Conservation (phyloP, 2,797 vertebrate genomes). For the Phataginus tricuspis region DNA sequence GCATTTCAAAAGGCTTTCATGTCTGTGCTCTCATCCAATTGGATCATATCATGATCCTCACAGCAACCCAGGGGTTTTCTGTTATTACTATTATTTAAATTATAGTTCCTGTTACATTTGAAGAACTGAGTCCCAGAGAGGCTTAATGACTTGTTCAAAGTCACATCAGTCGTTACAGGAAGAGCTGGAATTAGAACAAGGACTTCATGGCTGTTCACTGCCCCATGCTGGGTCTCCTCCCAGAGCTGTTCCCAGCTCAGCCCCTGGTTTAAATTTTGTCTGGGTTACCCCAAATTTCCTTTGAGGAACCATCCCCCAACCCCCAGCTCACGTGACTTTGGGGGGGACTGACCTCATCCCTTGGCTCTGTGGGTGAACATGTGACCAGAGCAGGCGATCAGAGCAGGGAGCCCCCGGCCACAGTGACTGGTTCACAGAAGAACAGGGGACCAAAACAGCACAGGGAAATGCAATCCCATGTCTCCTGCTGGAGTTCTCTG, state of each 20-base stretch:
- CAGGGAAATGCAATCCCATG: fast-evolving
- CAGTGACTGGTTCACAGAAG: background rate
- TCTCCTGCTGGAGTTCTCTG: background rate
- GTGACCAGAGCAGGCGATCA: background rate
- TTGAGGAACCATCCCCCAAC: background rate
- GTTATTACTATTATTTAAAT: constrained; percentile 78
- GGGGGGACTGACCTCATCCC: background rate
- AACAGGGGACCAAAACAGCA: background rate
- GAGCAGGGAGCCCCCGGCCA: background rate
- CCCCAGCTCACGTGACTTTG: background rate
- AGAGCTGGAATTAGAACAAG: constrained; percentile 56
- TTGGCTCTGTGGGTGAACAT: background rate
- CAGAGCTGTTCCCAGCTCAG: background rate
- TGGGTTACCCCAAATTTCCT: background rate
- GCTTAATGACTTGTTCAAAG: constrained; percentile 71
- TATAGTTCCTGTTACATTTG: constrained; percentile 40
- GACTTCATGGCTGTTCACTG: background rate
- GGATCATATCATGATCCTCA: constrained; percentile 58
- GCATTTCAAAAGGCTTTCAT: constrained; percentile 77
- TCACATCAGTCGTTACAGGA: constrained; percentile 35
- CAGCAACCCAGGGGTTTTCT: constrained; percentile 63
- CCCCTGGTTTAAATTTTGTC: background rate
- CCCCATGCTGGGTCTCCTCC: background rate
- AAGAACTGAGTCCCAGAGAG: constrained; percentile 43
- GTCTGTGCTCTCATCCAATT: constrained; percentile 73